Evolutionary conservation across 2,888 invertebrate genomes (phyloP).

Genomic region (Melikaiella ostensackeni): DNA sequence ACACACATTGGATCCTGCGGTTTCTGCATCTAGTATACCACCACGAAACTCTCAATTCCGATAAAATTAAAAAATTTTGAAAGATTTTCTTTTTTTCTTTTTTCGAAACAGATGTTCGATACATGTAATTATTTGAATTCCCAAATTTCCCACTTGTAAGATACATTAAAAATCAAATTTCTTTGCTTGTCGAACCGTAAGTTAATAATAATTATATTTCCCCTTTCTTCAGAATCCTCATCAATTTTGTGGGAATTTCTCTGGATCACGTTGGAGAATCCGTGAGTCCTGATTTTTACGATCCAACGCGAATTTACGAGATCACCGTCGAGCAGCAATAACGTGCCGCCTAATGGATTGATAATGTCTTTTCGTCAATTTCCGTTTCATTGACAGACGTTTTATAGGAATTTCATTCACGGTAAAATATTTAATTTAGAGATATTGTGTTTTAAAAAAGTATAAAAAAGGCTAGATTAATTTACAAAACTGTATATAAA

Average conservation of each 20-base stretch:
- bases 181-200: not conserved
- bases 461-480: no score
- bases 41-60: not conserved
- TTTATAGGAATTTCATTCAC: not conserved
- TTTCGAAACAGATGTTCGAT: not conserved
- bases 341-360: conserved; percentile 19
- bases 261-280: not conserved
- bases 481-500: no score
- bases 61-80: not conserved
- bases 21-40: not conserved
- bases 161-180: not conserved
- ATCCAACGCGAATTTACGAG: conserved; percentile 36
- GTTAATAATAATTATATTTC: not conserved
- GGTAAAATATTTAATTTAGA: not conserved
- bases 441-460: no score
- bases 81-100: not conserved
- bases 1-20: not conserved
- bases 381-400: not conserved
- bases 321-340: not conserved
- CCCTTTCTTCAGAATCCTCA: not conserved
- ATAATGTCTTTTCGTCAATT: conserved; percentile 14
- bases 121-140: no score
- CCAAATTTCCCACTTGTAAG: not conserved
- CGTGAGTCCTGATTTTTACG: conserved; percentile 26
- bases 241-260: not conserved